phyloP scores from a whole-genome alignment of 35 echinoderm and acorn worm genomes.

The Ptychodera flava region DNA sequence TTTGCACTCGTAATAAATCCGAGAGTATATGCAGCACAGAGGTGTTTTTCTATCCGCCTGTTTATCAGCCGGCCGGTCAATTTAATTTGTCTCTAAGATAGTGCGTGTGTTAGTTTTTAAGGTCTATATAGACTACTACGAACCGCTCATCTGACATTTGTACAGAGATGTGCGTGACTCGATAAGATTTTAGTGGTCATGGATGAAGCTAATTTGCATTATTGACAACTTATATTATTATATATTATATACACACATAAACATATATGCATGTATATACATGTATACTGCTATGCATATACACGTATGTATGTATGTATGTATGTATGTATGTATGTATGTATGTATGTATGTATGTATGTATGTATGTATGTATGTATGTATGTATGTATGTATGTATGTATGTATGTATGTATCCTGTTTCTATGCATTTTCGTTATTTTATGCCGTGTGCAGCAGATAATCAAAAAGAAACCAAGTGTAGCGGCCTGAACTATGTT shows the following conservation, averaged over 20 bases:
- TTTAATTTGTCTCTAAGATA: too few species aligned
- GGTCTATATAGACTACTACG: neutral
- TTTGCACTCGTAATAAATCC: too few species aligned
- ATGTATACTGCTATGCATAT: neutral
- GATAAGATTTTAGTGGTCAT: too few species aligned
- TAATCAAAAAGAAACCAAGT: too few species aligned
- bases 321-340: neutral
- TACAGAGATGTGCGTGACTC: neutral
- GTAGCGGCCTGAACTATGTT: too few species aligned
- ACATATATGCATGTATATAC: too few species aligned
- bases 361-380: slow-evolving; percentile 2
- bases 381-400: slow-evolving; percentile 2
- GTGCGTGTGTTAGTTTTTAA: neutral
- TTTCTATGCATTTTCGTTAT: neutral
- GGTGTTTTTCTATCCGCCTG: too few species aligned
- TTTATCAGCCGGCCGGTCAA: too few species aligned
- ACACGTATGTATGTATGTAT: neutral
- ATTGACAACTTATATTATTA: too few species aligned
- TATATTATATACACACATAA: too few species aligned
- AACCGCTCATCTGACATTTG: neutral
- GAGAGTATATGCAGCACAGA: too few species aligned
- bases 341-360: neutral
- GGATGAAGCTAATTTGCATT: too few species aligned
- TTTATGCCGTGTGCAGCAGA: neutral
- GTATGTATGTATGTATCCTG: neutral